Evolutionary conservation across 2,888 invertebrate genomes (phyloP).

Genomic region (Phyllotreta striolata): DNA sequence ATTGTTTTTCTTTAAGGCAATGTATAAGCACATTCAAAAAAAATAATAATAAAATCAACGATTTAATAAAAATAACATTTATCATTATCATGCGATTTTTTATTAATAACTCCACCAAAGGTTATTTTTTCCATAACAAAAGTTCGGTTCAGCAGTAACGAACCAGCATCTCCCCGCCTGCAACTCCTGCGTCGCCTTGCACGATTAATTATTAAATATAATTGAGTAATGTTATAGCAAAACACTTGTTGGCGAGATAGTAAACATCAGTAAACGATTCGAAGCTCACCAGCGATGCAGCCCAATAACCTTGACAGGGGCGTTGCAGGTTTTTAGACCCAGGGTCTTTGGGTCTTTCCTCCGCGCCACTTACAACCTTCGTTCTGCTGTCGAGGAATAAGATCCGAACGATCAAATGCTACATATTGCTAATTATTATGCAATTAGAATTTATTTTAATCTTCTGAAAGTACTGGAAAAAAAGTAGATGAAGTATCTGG

Average conservation of each 20-base stretch:
- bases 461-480: too few species aligned
- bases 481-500: too few species aligned
- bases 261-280: slow-evolving; percentile 20
- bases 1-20: slow-evolving; percentile 9
- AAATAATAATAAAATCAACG: not conserved
- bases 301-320: slow-evolving; percentile 49
- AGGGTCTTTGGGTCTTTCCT: slow-evolving; percentile 38
- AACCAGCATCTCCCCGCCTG: not conserved
- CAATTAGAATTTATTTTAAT: too few species aligned
- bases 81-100: too few species aligned
- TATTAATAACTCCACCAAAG: too few species aligned
- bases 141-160: not conserved
- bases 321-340: slow-evolving; percentile 36
- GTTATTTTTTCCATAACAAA: too few species aligned
- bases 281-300: slow-evolving; percentile 42
- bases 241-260: slow-evolving; percentile 32
- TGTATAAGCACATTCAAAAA: not conserved
- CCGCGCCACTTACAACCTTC: slow-evolving; percentile 34
- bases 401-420: slow-evolving; percentile 28
- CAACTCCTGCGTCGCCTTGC: slow-evolving; percentile 17
- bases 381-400: slow-evolving; percentile 31
- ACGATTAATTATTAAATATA: slow-evolving; percentile 35
- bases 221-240: slow-evolving; percentile 48
- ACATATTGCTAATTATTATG: not conserved
- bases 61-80: not conserved